Evolutionary conservation across 2,797 vertebrate species (phyloP), one percentile per base, ranked within the genome.

Genomic region (Poeciliopsis turneri): DNA sequence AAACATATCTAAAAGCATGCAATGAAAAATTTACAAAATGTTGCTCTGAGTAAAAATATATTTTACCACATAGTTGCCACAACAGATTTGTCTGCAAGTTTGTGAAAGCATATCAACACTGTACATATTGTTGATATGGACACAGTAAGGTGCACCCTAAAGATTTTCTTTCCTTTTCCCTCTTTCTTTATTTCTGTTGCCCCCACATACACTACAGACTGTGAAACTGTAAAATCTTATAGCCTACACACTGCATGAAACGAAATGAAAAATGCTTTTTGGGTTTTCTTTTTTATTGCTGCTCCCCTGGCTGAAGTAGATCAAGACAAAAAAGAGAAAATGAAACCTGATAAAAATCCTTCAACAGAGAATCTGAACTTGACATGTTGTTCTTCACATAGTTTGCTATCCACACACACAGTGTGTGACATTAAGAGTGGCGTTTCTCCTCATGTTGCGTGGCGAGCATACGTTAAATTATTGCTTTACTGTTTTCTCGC

Each of bases 371-470:
- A 77, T 78, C 71, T 84, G 13, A 85, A 84, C 69, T 79, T 25
- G 73, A 76, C 64, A 75, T 76, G 69, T 51, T 81, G 33, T 74
- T 82, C 82, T 84, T 80, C 78, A 46, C 76, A 86, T 75, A 77
- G 25, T 64, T 39, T 80, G 39, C 39, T 13, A 78, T 43, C 72
- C 36, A 30, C 72, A 55, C 23, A 77, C 76, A 1, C 8, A 77
- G 72, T 51, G 55, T 3, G 33, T 64, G 79, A 79, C 83, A 73
- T 83, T 78, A 82, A 88, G 80, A 83, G 61, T 87, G 83, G 79
- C 85, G 80, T 84, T 69, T 55, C 39, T 43, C 23, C 23, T 0
- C 66, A n/a, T 70, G 57, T 72, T 82, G 72, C 71, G 64, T 33
- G 28, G 76, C 78, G 77, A 79, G 71, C 79, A 82, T 73, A 41